These are phyloP conservation scores for Sipha flava DNA, from an alignment of 1,140 invertebrate species.

Conservation along the genomic window DNA sequence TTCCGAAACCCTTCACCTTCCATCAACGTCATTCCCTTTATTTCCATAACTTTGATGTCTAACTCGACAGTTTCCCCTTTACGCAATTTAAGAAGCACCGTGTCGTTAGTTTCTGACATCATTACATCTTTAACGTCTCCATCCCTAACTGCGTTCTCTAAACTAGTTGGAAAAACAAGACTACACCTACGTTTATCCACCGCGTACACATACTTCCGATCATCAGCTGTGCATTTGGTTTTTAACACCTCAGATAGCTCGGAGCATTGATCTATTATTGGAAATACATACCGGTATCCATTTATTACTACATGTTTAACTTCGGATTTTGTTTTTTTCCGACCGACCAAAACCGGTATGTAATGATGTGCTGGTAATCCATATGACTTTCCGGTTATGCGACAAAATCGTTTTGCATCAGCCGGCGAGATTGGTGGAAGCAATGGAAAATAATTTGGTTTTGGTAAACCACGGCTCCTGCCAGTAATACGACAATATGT, in stretches of 20 bases:
- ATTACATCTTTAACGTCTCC: slow-evolving; percentile 68
- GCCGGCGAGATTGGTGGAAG: slow-evolving; percentile 70
- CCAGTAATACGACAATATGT: slow-evolving; percentile 73
- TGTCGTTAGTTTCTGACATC: slow-evolving; percentile 63
- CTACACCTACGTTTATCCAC: slow-evolving; percentile 62
- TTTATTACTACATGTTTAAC: slow-evolving; percentile 51
- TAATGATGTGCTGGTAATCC: slow-evolving; percentile 66
- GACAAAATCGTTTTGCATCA: slow-evolving; percentile 67
- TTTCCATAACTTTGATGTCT: slow-evolving; percentile 33
- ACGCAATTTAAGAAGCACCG: slow-evolving; percentile 59
- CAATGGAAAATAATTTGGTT: slow-evolving; percentile 74
- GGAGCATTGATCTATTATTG: slow-evolving; percentile 55
- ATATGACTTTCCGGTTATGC: slow-evolving; percentile 72
- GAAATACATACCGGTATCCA: slow-evolving; percentile 65
- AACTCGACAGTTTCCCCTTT: slow-evolving; percentile 28
- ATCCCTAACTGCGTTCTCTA: slow-evolving; percentile 66
- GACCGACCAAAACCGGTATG: slow-evolving; percentile 59
- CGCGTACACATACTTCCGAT: slow-evolving; percentile 61
- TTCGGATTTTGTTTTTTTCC: slow-evolving; percentile 38
- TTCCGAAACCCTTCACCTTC: slow-evolving; percentile 55
- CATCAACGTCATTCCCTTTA: slow-evolving; percentile 51
- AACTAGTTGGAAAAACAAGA: slow-evolving; percentile 62
- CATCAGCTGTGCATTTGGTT: slow-evolving; percentile 47
- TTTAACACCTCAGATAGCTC: slow-evolving; percentile 55
- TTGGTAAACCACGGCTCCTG: slow-evolving; percentile 64